A percentile compares a stretch with the other conserved stretches of the same genome.
phyloP scores from a whole-genome alignment of 1,140 invertebrate genomes.

The Drosophila pandora region DNA sequence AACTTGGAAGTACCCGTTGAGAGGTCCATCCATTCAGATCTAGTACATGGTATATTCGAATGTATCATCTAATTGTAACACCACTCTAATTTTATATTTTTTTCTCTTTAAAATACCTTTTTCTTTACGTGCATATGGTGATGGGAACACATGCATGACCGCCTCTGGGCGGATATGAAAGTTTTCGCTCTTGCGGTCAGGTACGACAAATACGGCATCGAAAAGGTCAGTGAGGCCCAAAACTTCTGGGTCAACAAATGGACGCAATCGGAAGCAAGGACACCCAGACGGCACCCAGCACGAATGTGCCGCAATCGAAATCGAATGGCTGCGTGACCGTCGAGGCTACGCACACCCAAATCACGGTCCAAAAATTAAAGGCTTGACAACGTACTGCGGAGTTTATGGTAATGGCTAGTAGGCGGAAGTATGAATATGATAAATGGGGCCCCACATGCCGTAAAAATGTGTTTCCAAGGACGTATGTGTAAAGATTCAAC shows the following conservation, averaged over 20 bases:
- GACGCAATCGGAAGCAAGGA: constrained; percentile 40
- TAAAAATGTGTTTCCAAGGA: neutral
- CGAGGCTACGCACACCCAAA: neutral
- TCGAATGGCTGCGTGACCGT: constrained; percentile 34
- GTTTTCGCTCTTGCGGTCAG: constrained; percentile 45
- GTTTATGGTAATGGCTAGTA: constrained; percentile 1
- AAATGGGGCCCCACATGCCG: constrained; percentile 1
- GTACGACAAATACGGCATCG: constrained; percentile 37
- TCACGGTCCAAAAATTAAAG: constrained; percentile 8
- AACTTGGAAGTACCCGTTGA: no score
- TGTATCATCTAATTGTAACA: neutral
- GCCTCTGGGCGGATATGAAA: constrained; percentile 38
- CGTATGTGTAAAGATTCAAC: neutral
- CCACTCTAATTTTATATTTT: neutral
- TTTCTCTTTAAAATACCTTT: neutral
- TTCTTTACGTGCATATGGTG: constrained; percentile 1
- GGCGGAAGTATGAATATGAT: constrained; percentile 23
- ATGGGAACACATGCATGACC: constrained; percentile 3
- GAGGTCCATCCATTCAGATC: no score
- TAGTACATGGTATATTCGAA: no score
- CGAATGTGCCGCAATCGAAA: constrained; percentile 43
- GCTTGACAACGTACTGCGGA: constrained; percentile 11
- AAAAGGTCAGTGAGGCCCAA: constrained; percentile 26
- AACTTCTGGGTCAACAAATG: constrained; percentile 40
- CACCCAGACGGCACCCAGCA: constrained; percentile 7